Evolutionary conservation across 2,797 vertebrate species (phyloP), one percentile per base, ranked within the genome.

Genomic region (Furcifer pardalis): DNA sequence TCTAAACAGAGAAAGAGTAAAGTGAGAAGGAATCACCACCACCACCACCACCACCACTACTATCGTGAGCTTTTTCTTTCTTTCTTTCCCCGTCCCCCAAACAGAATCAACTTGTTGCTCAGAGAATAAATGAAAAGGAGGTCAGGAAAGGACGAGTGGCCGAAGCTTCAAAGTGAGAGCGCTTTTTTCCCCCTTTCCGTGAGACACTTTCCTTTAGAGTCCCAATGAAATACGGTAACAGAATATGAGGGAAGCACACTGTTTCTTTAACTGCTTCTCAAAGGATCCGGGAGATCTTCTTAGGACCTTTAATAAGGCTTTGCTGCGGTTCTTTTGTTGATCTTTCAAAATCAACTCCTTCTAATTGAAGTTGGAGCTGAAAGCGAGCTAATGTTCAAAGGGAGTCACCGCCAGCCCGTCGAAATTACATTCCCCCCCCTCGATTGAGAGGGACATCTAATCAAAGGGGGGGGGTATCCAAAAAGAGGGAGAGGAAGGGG

Each of bases 321-420:
- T 92, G 94, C 92, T 95, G 89, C 93, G 93, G 91, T 92, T 88
- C 95, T 96, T 97, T 96, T 97, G 96, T 97, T 94, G 94, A 94
- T 95, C 94, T 95, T 94, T 95, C 95, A 95, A 96, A 96, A 97
- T 94, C 95, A 96, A 95, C 95, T 96, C 92, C 88, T 94, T 94
- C 94, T 96, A 96, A 96, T 96, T 96, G 95, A 97, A 94, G 95
- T 80, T 94, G 92, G 94, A 95, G 94, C 95, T 97, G 96, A 97
- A 97, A 97, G 96, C 94, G 97, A 97, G 96, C 97, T 97, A 96
- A 98, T 97, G 96, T 97, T 97, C 96, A 97, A 96, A 97, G 96
- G 93, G 94, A 95, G 94, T 95, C 94, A 94, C 95, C 95, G 95
- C 93, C 96, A 90, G 91, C 94, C 92, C 94, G 90, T 79, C 93